These are phyloP conservation scores for Copsychus sechellarum DNA, from an alignment of 2,113 vertebrate genomes.

Conservation along the genomic window DNA sequence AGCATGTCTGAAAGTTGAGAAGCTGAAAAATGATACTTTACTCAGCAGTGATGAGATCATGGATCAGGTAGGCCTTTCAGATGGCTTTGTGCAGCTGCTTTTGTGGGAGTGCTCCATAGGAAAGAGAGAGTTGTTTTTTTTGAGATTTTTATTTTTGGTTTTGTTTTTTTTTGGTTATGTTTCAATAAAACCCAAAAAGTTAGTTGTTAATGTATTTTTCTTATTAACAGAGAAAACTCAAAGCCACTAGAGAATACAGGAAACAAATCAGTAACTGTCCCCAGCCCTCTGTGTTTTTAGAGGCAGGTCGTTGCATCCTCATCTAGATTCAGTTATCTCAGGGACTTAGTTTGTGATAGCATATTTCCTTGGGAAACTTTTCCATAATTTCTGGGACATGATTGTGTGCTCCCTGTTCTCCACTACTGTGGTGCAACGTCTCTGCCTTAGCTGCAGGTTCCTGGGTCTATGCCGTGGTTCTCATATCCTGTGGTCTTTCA, in stretches of 20 bases:
- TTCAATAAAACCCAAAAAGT: not conserved
- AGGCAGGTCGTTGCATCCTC: not conserved
- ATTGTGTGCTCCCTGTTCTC: not conserved
- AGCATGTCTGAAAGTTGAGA: not conserved
- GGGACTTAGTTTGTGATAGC: not conserved
- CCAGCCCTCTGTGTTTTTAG: not conserved
- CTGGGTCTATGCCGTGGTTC: not conserved
- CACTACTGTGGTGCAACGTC: fast-evolving
- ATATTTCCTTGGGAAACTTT: not conserved
- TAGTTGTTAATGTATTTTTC: not conserved
- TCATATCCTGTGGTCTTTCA: not conserved
- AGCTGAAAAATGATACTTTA: not conserved
- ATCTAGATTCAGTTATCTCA: not conserved
- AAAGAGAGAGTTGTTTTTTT: not conserved
- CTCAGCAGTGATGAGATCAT: not conserved
- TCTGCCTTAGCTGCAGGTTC: not conserved
- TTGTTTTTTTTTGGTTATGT: not conserved
- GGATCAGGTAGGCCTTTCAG: not conserved
- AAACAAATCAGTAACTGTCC: not conserved
- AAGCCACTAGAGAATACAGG: not conserved
- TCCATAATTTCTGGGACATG: not conserved
- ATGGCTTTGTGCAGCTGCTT: not conserved
- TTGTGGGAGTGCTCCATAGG: not conserved
- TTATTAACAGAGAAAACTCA: not conserved
- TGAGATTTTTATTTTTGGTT: too few relatives aligned